These are phyloP conservation scores for Pogonognathellus flavescens DNA, from an alignment of 1,140 invertebrate genomes.

Conservation along the genomic window DNA sequence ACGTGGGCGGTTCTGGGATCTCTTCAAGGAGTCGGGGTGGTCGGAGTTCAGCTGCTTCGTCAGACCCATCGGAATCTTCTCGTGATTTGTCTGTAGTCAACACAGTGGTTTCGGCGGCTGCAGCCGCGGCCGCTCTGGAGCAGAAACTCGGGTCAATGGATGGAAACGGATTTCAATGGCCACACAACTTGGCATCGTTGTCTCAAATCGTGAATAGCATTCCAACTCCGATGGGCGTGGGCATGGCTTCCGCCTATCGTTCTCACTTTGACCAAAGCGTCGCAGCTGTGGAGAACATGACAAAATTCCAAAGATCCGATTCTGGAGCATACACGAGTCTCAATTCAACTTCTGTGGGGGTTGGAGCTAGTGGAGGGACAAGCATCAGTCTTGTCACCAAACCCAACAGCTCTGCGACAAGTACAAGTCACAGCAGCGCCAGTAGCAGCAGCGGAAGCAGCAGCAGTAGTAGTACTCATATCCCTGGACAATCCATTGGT, in stretches of 20 bases:
- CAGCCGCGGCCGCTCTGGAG: constrained; percentile 40
- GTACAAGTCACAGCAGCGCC: not conserved
- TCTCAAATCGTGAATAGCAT: constrained; percentile 66
- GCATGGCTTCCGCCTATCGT: constrained; percentile 57
- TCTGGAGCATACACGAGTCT: constrained; percentile 53
- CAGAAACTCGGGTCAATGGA: constrained; percentile 54
- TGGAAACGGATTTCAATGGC: constrained; percentile 63
- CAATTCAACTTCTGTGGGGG: not conserved
- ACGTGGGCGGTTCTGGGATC: not conserved
- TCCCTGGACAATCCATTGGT: not conserved
- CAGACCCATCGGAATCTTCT: constrained; percentile 1
- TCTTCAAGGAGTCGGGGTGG: constrained; percentile 4
- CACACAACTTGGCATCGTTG: constrained; percentile 64
- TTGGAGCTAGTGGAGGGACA: not conserved
- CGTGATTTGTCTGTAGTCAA: not conserved
- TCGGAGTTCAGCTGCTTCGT: not conserved
- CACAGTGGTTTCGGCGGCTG: not conserved
- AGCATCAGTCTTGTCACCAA: constrained; percentile 7
- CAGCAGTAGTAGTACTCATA: not conserved
- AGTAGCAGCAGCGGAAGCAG: not conserved
- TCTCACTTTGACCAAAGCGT: constrained; percentile 51
- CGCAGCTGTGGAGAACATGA: constrained; percentile 58
- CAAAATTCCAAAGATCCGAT: constrained; percentile 58
- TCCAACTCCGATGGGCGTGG: constrained; percentile 60
- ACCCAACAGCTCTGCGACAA: not conserved